phyloP scores from a whole-genome alignment of 2,113 vertebrate species.

The Accipiter virgatus region DNA sequence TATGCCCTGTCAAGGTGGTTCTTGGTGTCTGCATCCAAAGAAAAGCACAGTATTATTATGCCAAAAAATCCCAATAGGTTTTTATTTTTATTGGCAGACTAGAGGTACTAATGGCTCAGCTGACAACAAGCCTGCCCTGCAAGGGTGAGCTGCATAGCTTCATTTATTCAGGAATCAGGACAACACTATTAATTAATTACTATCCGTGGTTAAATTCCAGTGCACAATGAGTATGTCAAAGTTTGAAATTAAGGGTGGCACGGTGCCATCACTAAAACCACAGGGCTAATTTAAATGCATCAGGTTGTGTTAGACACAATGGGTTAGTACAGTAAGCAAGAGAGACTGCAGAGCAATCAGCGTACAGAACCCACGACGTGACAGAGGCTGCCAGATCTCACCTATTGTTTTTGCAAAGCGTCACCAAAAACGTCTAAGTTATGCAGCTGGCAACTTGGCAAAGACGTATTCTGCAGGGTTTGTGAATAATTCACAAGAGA shows the following conservation, averaged over 20 bases:
- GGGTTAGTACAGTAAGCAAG: background rate
- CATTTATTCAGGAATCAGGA: background rate
- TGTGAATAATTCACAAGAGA: background rate
- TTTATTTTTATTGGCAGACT: background rate
- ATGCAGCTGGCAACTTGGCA: background rate
- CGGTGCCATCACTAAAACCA: background rate
- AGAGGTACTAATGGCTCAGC: background rate
- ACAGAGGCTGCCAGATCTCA: background rate
- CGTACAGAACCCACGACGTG: background rate
- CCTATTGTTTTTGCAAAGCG: background rate
- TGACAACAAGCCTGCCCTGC: background rate
- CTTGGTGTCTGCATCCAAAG: background rate
- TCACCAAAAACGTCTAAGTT: background rate
- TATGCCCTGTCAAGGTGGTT: background rate
- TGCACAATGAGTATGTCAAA: background rate
- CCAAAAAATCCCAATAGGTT: background rate
- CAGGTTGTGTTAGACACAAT: background rate
- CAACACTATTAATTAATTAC: background rate
- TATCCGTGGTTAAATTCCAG: background rate
- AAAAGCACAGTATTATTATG: background rate
- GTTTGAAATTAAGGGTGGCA: background rate
- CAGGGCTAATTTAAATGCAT: background rate
- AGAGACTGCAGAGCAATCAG: background rate
- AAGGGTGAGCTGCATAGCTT: background rate
- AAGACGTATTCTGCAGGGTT: background rate